Base-by-base conservation (phyloP, 2,113 vertebrate genomes). In the Nothobranchius kuhntae region DNA sequence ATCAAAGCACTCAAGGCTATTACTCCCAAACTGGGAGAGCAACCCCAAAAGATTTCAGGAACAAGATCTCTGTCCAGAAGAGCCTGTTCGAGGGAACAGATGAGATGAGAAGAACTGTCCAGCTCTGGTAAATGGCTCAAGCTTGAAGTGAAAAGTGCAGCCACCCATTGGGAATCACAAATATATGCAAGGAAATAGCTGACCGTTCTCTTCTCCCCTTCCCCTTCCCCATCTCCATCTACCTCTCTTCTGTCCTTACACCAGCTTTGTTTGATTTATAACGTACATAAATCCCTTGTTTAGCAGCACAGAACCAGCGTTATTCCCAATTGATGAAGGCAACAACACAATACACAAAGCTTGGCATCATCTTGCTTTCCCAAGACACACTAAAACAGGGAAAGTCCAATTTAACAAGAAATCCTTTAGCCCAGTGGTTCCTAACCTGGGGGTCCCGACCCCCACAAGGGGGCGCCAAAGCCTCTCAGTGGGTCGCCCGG, bases 281-380 rank as follows among this genome's bases (percentile, higher is more conserved):
- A 80, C 73, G 66, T 46, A 24, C 9, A 40, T 40, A 68, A 68
- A 56, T 72, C 56, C 70, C 81, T 78, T 83, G 65, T 87, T 84
- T 79, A 74, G 15, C 14, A 45, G 71, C 55, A 85, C 67, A 77
- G 62, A 78, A 81, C 44, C 74, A 77, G 17, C 63, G 52, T 77
- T 80, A 61, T 78, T 63, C 64, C 21, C 79, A 83, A 86, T 24
- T 75, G 71, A 73, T 48, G 48, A 65, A 62, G 61, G 64, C 63
- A 76, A 65, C 48, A 81, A 24, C 64, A 84, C 73, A 86, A 77
- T 75, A 50, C 69, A 86, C 67, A 90, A 82, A 80, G 81, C 69
- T 59, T 77, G 73, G 73, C 79, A 68, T 2, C 53, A 54, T 62
- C 15, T 21, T 67, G 35, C 59, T 77, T 80, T 81, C 80, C 75